These are phyloP conservation scores for Choreutis nemorana DNA, from an alignment of 2,888 invertebrate genomes.

Conservation along the genomic window DNA sequence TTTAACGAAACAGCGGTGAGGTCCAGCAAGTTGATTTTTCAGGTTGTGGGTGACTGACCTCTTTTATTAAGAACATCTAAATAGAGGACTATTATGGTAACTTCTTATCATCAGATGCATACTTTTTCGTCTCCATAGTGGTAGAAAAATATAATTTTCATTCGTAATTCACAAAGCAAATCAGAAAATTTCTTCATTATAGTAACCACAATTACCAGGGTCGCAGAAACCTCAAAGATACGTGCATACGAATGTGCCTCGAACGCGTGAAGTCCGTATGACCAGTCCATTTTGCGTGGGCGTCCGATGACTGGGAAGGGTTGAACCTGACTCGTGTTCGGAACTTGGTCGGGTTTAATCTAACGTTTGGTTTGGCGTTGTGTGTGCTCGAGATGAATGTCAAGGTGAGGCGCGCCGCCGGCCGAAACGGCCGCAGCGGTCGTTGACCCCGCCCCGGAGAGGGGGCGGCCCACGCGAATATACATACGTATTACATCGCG, in stretches of 20 bases:
- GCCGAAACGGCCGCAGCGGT: constrained; percentile 59
- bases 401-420: constrained; percentile 62
- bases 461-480: constrained; percentile 58
- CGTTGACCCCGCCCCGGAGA: constrained; percentile 44
- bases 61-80: too few species aligned
- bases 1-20: too few species aligned
- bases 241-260: constrained; percentile 15
- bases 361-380: constrained; percentile 51
- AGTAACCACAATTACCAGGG: constrained; percentile 20
- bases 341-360: constrained; percentile 46
- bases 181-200: constrained; percentile 11
- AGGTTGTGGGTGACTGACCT: too few species aligned
- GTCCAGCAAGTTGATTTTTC: too few species aligned
- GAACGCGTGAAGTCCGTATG: constrained; percentile 13
- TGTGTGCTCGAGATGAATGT: constrained; percentile 62
- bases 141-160: constrained; percentile 2
- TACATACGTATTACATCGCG: constrained; percentile 46
- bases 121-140: too few species aligned
- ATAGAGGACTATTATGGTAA: too few species aligned
- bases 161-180: constrained; percentile 3
- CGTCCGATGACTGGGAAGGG: constrained; percentile 16
- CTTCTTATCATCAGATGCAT: too few species aligned
- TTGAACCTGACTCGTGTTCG: constrained; percentile 23
- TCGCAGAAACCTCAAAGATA: constrained; percentile 19
- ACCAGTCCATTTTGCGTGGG: constrained; percentile 23